Conservation (phyloP, 2,113 vertebrate species). For the Trichomycterus rosablanca region DNA sequence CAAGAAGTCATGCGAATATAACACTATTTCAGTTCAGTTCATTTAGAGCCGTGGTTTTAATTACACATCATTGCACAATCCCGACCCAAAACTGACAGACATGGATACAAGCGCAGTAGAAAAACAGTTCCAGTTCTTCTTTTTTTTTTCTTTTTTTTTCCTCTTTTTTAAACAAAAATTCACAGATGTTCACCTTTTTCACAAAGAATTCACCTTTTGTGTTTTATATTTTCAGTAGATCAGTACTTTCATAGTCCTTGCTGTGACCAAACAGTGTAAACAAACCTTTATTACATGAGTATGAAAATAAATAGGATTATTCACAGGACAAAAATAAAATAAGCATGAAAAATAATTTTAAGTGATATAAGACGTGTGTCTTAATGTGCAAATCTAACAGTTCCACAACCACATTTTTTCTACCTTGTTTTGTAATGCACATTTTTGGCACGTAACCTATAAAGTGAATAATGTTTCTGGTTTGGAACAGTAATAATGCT, state of each 20-base stretch:
- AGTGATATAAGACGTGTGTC: not conserved
- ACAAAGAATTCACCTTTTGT: too few relatives aligned
- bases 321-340: not conserved
- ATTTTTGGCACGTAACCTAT: too few relatives aligned
- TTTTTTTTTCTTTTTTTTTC: not conserved
- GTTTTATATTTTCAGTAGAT: slow-evolving; percentile 42
- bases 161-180: slow-evolving; percentile 68
- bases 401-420: not conserved
- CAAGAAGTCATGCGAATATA: slow-evolving; percentile 77
- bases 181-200: slow-evolving; percentile 63
- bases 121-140: slow-evolving; percentile 60
- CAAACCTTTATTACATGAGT: not conserved
- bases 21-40: slow-evolving; percentile 68
- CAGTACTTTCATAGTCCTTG: slow-evolving; percentile 12
- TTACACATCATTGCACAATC: slow-evolving; percentile 71
- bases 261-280: slow-evolving; percentile 58
- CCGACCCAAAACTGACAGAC: slow-evolving; percentile 59
- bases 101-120: slow-evolving; percentile 65
- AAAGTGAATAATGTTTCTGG: not conserved
- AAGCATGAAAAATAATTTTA: not conserved
- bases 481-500: slow-evolving; percentile 2
- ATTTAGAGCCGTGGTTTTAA: slow-evolving; percentile 55
- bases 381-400: not conserved
- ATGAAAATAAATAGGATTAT: not conserved
- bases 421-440: not conserved